Conservation (phyloP, 2,888 invertebrate genomes). For the Petrophora chlorosata region DNA sequence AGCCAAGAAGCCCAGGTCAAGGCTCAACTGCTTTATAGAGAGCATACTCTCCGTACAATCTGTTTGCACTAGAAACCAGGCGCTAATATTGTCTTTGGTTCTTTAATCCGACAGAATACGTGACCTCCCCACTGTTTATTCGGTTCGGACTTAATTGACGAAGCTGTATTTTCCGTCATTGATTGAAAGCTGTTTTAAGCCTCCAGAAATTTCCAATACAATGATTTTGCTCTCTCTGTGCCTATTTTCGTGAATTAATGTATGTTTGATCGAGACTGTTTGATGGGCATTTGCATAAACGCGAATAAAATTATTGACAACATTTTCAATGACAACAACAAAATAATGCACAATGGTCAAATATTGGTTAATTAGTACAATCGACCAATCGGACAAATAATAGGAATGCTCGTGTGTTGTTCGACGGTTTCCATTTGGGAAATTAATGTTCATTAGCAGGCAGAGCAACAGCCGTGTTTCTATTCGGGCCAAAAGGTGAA, state of each 20-base stretch:
- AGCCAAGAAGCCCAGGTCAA: conserved; percentile 43
- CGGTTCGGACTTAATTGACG: conserved; percentile 19
- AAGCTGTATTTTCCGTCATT: conserved; percentile 11
- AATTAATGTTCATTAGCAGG: conserved; percentile 54
- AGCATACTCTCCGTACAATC: conserved; percentile 24
- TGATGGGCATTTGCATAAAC: conserved; percentile 8
- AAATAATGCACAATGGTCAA: conserved; percentile 36
- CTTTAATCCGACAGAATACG: conserved; percentile 28
- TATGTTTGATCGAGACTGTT: neutral
- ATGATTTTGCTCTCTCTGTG: neutral
- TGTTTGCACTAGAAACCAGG: conserved; percentile 31
- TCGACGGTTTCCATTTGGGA: conserved; percentile 52
- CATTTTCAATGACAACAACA: conserved; percentile 34
- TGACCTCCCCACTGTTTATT: conserved; percentile 30
- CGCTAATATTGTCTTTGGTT: conserved; percentile 25
- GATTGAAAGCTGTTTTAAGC: conserved; percentile 13
- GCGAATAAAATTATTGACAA: conserved; percentile 16
- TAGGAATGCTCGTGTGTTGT: conserved; percentile 37
- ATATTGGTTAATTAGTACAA: conserved; percentile 51
- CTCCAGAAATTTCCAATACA: neutral
- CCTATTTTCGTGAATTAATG: neutral
- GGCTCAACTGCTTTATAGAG: conserved; percentile 39
- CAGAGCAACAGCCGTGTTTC: conserved; percentile 40
- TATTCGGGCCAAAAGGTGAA: conserved; percentile 48
- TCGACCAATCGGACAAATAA: conserved; percentile 42